A percentile compares a stretch with the other conserved stretches of the same genome.
phyloP scores from a whole-genome alignment of 2,113 vertebrate species.

The Callionymus lyra region DNA sequence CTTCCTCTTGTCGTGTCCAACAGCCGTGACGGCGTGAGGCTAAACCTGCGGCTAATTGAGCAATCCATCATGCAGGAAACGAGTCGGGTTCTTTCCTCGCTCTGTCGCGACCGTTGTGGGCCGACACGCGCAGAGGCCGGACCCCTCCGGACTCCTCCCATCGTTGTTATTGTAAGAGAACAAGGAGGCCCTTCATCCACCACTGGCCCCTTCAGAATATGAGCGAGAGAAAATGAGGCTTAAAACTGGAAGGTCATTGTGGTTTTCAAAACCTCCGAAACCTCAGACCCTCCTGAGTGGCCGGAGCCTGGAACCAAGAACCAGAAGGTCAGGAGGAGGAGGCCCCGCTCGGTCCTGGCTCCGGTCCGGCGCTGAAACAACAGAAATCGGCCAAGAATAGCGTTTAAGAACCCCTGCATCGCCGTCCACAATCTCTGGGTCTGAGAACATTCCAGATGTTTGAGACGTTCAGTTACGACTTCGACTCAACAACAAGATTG shows the following conservation, averaged over 20 bases:
- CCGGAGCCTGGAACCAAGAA: conserved; percentile 25
- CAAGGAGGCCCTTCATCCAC: conserved; percentile 54
- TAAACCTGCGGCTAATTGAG: conserved; percentile 50
- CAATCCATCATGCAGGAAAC: conserved; percentile 60
- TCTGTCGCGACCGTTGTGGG: conserved; percentile 8
- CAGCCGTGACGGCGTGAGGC: conserved; percentile 29
- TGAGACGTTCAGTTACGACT: no score
- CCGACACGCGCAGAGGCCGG: conserved; percentile 34
- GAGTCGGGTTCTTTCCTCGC: conserved; percentile 32
- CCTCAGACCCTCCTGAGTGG: conserved; percentile 48
- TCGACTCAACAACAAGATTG: no score
- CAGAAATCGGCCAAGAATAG: conserved; percentile 49
- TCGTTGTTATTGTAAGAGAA: conserved; percentile 59
- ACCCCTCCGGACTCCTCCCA: conserved; percentile 46
- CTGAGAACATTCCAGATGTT: no score
- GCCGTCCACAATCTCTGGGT: conserved; percentile 26
- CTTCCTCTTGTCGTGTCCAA: neutral
- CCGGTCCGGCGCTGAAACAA: conserved; percentile 42
- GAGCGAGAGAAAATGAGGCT: conserved; percentile 32
- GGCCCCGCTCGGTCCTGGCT: conserved; percentile 38
- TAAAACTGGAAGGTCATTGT: conserved; percentile 52
- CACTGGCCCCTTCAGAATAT: conserved; percentile 52
- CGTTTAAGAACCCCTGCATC: conserved; percentile 43
- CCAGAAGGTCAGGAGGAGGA: conserved; percentile 48
- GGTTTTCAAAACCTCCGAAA: conserved; percentile 58